phyloP scores from a whole-genome alignment of 2,888 invertebrate species.

The Drosophila rellima region DNA sequence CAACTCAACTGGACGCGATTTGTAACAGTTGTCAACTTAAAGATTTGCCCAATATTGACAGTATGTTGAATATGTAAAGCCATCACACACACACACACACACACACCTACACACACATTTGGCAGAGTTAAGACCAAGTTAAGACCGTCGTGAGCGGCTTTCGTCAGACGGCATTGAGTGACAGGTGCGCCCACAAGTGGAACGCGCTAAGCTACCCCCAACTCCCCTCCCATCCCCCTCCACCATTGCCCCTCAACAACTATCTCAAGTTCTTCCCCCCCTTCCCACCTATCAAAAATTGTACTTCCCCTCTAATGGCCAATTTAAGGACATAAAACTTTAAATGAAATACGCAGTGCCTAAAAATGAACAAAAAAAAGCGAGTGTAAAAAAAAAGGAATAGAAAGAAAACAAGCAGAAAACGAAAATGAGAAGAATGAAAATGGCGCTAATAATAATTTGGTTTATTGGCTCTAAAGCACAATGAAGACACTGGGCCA shows the following conservation, averaged over 20 bases:
- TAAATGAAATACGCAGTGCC: slow-evolving; percentile 73
- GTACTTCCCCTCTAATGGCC: slow-evolving; percentile 42
- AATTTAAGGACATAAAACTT: slow-evolving; percentile 74
- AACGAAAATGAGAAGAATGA: slow-evolving; percentile 53
- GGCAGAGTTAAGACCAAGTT: slow-evolving; percentile 1
- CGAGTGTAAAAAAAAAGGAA: slow-evolving; percentile 30
- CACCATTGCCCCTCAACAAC: neutral
- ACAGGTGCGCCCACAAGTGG: slow-evolving; percentile 33
- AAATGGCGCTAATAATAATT: slow-evolving; percentile 85
- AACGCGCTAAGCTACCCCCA: slow-evolving; percentile 4
- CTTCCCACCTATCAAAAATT: neutral
- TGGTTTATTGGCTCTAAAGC: slow-evolving; percentile 84
- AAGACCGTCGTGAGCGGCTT: slow-evolving; percentile 12
- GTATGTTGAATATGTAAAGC: slow-evolving; percentile 64
- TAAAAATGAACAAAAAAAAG: slow-evolving; percentile 20
- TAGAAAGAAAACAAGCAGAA: neutral
- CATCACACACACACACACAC: slow-evolving; percentile 14
- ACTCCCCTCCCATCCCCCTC: neutral
- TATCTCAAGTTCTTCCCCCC: neutral
- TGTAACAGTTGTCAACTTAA: slow-evolving; percentile 81
- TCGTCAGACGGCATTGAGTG: slow-evolving; percentile 12
- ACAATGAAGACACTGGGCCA: slow-evolving; percentile 81
- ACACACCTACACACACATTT: slow-evolving; percentile 1
- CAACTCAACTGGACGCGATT: slow-evolving; percentile 47
- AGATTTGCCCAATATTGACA: slow-evolving; percentile 69